Percentiles rank a stretch among this genome's conserved stretches.
These are phyloP conservation scores for Drosophila dunni DNA, from an alignment of 1,140 invertebrate species.

Conservation along the genomic window DNA sequence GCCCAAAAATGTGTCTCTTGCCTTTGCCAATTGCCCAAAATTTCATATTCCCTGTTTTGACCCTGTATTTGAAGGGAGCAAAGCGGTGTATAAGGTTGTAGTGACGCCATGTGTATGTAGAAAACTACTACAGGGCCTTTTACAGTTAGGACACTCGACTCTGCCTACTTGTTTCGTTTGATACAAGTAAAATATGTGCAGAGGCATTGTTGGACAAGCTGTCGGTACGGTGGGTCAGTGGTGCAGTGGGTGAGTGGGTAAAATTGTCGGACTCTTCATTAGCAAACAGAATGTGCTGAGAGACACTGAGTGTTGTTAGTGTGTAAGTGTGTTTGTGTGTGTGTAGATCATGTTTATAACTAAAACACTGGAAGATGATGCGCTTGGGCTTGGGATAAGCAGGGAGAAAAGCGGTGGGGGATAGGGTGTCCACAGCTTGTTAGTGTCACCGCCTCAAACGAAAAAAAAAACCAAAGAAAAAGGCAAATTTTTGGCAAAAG, in stretches of 20 bases:
- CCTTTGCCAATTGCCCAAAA: constrained; percentile 68
- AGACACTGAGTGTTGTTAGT: background rate
- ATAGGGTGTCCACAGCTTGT: constrained; percentile 21
- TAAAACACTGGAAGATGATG: constrained; percentile 6
- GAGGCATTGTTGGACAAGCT: constrained; percentile 19
- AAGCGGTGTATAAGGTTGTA: too few species aligned
- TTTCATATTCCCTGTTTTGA: constrained; percentile 33
- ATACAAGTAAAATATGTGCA: constrained; percentile 19
- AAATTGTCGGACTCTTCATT: constrained; percentile 61
- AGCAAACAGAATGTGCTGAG: constrained; percentile 52
- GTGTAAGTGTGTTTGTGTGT: background rate
- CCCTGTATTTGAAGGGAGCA: background rate
- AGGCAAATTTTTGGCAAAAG: constrained; percentile 26
- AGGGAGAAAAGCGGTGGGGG: background rate
- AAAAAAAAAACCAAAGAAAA: background rate
- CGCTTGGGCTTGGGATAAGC: background rate
- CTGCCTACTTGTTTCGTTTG: background rate
- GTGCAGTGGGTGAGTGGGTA: background rate
- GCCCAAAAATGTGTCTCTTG: constrained; percentile 38
- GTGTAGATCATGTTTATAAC: constrained; percentile 37
- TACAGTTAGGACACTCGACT: too few species aligned
- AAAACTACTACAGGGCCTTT: too few species aligned
- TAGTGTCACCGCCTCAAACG: background rate
- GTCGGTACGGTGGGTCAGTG: constrained; percentile 3
- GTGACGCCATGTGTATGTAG: too few species aligned